Base-by-base conservation (phyloP, 2,888 invertebrate genomes). In the Xanthostigma xanthostigma region DNA sequence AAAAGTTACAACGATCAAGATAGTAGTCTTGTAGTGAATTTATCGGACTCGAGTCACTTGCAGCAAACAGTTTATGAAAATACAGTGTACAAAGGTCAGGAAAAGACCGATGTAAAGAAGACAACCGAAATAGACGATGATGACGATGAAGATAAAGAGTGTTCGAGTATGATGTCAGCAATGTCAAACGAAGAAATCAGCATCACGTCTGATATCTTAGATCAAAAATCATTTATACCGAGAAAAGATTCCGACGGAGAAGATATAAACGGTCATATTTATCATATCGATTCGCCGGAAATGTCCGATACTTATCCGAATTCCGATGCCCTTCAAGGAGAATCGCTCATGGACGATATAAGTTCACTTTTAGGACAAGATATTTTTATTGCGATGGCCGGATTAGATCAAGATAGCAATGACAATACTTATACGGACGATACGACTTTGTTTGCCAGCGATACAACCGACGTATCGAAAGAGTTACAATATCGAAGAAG, bases 271-370 rank as follows among this genome's bases (percentile, higher is more conserved):
- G 75, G 75, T 54, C 70, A 71, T 46, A 82, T 88, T 45, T 79
- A 79, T 10, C 88, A 89, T 59, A 88, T 88, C 47, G 88, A 89
- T 62, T 88, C 87, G 0, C 86, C 88, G 0, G 88, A 88, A 68
- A 74, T 77, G 10, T 86, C 85, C 8, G 87, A 89, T 53, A 77
- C 80, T 9, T 80, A 79, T 4, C 70, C 74, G 36, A 76, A 76
- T 55, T 81, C 79, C n/a, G 85, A 85, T 59, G 76, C 79, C 8
- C 71, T 83, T 55, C 84, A 82, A 51, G 85, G 85, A 8, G 87
- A 86, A 63, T 84, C 84, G 44, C 74, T 85, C 36, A 77, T 84
- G 70, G 85, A 86, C 54, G 86, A 86, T 59, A 77, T 86, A 44
- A 84, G 84, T 59, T 84, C 84, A 1, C 79, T 81, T 66, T 68